Conservation (phyloP, 2,888 invertebrate species). For the Sphaeridia pumilis region DNA sequence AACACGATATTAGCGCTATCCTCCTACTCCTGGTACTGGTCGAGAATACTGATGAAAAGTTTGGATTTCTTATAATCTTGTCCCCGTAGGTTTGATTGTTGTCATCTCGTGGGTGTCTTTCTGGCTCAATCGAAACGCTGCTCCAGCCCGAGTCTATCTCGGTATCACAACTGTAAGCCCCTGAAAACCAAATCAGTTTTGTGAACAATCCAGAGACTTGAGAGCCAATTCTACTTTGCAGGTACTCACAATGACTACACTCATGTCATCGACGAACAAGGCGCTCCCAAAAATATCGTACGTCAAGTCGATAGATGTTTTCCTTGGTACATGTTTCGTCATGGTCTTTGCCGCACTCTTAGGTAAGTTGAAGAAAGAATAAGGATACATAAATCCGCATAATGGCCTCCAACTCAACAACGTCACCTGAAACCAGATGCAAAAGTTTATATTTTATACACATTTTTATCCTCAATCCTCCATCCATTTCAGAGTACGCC, state of each 20-base stretch:
- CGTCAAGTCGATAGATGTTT: slow-evolving; percentile 94
- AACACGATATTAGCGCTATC: no score
- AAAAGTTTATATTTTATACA: no score
- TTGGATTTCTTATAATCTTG: neutral
- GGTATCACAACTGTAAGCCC: slow-evolving; percentile 69
- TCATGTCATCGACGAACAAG: slow-evolving; percentile 91
- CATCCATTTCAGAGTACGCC: slow-evolving; percentile 68
- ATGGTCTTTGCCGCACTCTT: slow-evolving; percentile 96
- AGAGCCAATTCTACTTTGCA: no score
- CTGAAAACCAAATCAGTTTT: neutral
- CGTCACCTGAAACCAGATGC: no score
- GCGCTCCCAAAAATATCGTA: slow-evolving; percentile 95
- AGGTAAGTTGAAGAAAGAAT: no score
- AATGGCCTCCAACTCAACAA: neutral
- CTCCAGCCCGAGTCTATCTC: slow-evolving; percentile 82
- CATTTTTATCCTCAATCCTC: neutral
- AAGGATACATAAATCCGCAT: neutral
- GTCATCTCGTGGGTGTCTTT: slow-evolving; percentile 96
- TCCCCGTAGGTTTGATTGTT: slow-evolving; percentile 87
- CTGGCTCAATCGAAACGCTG: slow-evolving; percentile 76
- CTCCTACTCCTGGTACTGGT: no score
- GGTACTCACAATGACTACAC: slow-evolving; percentile 88
- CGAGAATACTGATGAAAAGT: no score
- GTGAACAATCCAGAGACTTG: neutral
- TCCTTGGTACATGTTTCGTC: slow-evolving; percentile 93